Conservation (phyloP, 2,888 invertebrate genomes). For the Andrena hattorfiana region DNA sequence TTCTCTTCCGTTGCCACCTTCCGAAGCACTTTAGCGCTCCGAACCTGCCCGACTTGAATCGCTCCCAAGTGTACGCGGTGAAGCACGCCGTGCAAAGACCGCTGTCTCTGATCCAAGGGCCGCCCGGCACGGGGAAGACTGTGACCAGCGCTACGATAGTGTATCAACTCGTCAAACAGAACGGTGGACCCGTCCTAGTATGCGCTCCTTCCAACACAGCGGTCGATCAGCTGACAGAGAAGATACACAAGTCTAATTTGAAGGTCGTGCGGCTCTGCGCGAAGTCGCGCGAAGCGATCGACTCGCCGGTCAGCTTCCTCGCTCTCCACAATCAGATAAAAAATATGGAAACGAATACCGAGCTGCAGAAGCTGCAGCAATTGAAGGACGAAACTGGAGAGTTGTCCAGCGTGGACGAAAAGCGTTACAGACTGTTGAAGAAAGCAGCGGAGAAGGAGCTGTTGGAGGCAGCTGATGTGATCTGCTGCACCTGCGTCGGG, state of each 20-base stretch:
- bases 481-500: slow-evolving; percentile 99
- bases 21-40: slow-evolving; percentile 99
- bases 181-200: slow-evolving; percentile 97
- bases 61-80: slow-evolving; percentile 99
- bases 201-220: slow-evolving; percentile 99
- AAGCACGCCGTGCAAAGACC: slow-evolving; percentile 99
- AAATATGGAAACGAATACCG: slow-evolving; percentile 96
- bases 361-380: slow-evolving; percentile 97
- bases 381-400: slow-evolving; percentile 99
- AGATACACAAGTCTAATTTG: slow-evolving; percentile 98
- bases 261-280: slow-evolving; percentile 98
- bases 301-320: slow-evolving; percentile 98
- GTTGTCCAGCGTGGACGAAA: slow-evolving; percentile 97
- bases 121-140: slow-evolving; percentile 99
- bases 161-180: slow-evolving; percentile 98
- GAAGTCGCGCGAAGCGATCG: slow-evolving; percentile 98
- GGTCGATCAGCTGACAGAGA: slow-evolving; percentile 99
- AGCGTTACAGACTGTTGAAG: slow-evolving; percentile 95
- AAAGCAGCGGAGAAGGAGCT: slow-evolving; percentile 96
- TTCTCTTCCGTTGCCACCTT: slow-evolving; percentile 94
- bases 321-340: slow-evolving; percentile 99
- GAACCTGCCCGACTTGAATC: slow-evolving; percentile 98
- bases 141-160: slow-evolving; percentile 99
- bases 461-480: slow-evolving; percentile 98
- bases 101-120: slow-evolving; percentile 98